Conservation (phyloP, 2,113 vertebrate species). For the Verasper variegatus region DNA sequence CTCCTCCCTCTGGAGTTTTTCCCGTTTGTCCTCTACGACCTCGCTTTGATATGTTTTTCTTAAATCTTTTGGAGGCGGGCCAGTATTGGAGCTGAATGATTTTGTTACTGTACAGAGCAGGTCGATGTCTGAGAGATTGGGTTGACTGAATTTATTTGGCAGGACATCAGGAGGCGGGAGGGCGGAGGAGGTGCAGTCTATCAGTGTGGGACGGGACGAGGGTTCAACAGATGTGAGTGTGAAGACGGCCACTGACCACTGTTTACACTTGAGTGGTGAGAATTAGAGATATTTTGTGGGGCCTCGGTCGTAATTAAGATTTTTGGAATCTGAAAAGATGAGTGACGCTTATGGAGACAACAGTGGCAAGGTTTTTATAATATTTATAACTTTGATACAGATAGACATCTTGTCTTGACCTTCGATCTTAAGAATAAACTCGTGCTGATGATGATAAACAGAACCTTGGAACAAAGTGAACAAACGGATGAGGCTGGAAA, state of each 20-base stretch:
- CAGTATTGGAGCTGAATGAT: constrained; percentile 32
- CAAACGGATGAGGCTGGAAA: too few relatives aligned
- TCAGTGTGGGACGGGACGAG: neutral
- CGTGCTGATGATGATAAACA: too few relatives aligned
- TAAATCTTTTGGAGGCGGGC: constrained; percentile 27
- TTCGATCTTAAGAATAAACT: too few relatives aligned
- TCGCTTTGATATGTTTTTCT: constrained; percentile 29
- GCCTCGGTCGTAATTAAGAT: too few relatives aligned
- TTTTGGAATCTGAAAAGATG: too few relatives aligned
- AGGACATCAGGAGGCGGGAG: constrained; percentile 20
- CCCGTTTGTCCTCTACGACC: constrained; percentile 33
- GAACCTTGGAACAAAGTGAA: too few relatives aligned
- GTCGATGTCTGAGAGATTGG: constrained; percentile 53
- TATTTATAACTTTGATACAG: too few relatives aligned
- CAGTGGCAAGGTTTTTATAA: too few relatives aligned
- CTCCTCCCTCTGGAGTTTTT: constrained; percentile 23
- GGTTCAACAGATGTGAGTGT: neutral
- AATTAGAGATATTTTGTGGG: too few relatives aligned
- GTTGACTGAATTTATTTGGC: constrained; percentile 60
- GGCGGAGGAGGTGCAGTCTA: neutral
- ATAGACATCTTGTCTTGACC: too few relatives aligned
- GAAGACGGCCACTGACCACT: neutral
- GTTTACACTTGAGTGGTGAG: neutral
- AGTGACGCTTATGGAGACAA: too few relatives aligned
- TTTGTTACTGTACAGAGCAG: constrained; percentile 39